A percentile compares a stretch with the other conserved stretches of the same genome.
These are phyloP conservation scores for Mormyrus lacerda DNA, from an alignment of 2,113 vertebrate genomes.

Conservation along the genomic window DNA sequence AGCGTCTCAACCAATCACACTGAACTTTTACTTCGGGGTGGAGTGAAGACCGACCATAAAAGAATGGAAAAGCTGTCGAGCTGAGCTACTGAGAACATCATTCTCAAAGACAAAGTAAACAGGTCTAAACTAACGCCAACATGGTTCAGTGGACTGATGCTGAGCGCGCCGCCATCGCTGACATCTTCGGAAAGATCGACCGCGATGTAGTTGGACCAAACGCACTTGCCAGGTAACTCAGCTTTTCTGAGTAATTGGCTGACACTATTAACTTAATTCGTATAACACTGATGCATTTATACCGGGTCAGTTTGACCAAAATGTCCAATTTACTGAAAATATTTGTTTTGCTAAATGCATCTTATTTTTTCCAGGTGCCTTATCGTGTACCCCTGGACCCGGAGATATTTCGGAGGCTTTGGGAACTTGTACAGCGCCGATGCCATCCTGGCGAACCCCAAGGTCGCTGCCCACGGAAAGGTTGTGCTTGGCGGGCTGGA, in stretches of 20 bases:
- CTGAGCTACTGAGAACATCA: not conserved
- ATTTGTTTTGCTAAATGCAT: not conserved
- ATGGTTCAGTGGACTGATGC: conserved; percentile 49
- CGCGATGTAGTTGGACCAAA: conserved; percentile 50
- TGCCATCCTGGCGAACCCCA: conserved; percentile 47
- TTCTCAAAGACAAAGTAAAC: not conserved
- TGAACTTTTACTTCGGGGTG: not conserved
- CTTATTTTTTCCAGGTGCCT: conserved; percentile 48
- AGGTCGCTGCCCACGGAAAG: conserved; percentile 53
- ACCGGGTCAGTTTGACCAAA: not conserved
- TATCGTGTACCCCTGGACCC: conserved; percentile 54
- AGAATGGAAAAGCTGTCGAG: not conserved
- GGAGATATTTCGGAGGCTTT: conserved; percentile 70
- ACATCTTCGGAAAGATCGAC: conserved; percentile 47
- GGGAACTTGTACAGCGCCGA: conserved; percentile 59
- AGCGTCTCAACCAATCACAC: not conserved
- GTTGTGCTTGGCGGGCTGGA: conserved; percentile 61
- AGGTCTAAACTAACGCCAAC: not conserved
- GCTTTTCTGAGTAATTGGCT: not conserved
- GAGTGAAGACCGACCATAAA: not conserved
- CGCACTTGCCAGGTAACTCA: conserved; percentile 50
- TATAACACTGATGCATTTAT: not conserved
- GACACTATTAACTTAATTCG: not conserved
- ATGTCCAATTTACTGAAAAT: not conserved
- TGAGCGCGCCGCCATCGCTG: conserved; percentile 47